phyloP scores from a whole-genome alignment of 2,113 vertebrate genomes.

The Synchiropus splendidus region DNA sequence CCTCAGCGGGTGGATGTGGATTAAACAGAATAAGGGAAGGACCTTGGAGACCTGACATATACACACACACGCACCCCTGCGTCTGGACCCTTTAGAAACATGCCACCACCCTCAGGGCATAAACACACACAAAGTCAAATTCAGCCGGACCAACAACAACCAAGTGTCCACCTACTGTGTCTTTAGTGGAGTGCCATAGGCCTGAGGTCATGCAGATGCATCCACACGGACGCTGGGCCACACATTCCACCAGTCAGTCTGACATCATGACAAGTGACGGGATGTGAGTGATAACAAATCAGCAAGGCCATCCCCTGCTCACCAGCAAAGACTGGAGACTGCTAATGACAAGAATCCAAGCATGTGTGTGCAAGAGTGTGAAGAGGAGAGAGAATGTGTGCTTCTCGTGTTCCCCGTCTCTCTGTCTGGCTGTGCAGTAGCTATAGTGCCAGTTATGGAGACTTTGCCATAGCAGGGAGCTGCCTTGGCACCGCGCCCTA shows the following conservation, averaged over 20 bases:
- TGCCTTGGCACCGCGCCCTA: slow-evolving; percentile 63
- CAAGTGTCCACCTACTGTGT: slow-evolving; percentile 46
- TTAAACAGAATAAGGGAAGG: slow-evolving; percentile 36
- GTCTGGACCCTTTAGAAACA: slow-evolving; percentile 43
- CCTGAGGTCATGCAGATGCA: slow-evolving; percentile 32
- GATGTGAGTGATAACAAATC: no score
- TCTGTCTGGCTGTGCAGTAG: slow-evolving; percentile 52
- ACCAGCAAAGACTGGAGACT: slow-evolving; percentile 33
- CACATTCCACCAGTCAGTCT: slow-evolving; percentile 38
- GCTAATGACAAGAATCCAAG: slow-evolving; percentile 47
- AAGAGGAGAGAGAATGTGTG: slow-evolving; percentile 28
- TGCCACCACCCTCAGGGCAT: slow-evolving; percentile 47
- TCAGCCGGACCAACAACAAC: slow-evolving; percentile 31
- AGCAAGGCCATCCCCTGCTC: no score
- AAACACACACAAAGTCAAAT: slow-evolving; percentile 2
- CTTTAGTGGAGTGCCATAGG: slow-evolving; percentile 48
- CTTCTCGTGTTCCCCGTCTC: slow-evolving; percentile 16
- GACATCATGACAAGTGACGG: slow-evolving; percentile 28
- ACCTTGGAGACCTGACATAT: slow-evolving; percentile 53
- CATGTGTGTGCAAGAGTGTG: slow-evolving; percentile 37
- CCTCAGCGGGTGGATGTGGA: slow-evolving; percentile 52
- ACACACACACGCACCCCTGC: slow-evolving; percentile 15
- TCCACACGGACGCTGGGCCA: slow-evolving; percentile 8
- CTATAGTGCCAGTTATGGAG: slow-evolving; percentile 60
- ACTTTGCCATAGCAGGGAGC: slow-evolving; percentile 60